Evolutionary conservation across 37 sponge, comb jelly and placozoan species (phyloP).

Genomic region (Aplysina aerophoba): DNA sequence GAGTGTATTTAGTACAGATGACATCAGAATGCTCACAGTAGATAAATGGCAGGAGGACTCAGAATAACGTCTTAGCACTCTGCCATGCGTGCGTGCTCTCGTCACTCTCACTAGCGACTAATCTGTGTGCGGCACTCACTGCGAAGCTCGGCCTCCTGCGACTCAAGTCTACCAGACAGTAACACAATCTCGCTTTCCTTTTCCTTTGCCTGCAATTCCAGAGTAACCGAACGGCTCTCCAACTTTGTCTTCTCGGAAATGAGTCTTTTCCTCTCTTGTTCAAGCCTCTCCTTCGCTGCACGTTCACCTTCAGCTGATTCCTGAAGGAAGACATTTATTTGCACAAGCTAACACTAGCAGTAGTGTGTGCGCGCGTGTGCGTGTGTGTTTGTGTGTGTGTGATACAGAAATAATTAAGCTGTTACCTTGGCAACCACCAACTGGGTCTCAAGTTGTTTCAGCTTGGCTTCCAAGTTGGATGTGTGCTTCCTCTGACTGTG

Average conservation of each 20-base stretch:
- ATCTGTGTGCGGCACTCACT: background rate
- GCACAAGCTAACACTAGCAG: too few species aligned
- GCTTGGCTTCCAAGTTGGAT: background rate
- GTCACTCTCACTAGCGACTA: too few species aligned
- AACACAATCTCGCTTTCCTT: background rate
- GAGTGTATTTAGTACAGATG: too few species aligned
- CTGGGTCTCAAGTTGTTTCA: background rate
- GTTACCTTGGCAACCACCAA: background rate
- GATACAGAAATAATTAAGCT: too few species aligned
- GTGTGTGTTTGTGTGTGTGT: too few species aligned
- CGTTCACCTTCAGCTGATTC: background rate
- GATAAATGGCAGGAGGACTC: too few species aligned
- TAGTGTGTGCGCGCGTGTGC: too few species aligned
- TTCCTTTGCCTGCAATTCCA: background rate
- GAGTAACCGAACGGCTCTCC: background rate
- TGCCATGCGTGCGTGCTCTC: too few species aligned
- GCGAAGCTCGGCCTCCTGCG: background rate
- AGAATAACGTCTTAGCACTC: too few species aligned
- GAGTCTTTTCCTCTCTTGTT: background rate
- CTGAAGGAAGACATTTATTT: background rate
- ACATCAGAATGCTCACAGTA: too few species aligned
- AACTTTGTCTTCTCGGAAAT: background rate
- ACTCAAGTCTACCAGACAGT: background rate
- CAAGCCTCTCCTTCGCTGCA: slow-evolving; percentile 1
- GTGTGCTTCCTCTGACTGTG: slow-evolving; percentile 2